phyloP scores from a whole-genome alignment of 2,113 vertebrate species.

The Ictidomys tridecemlineatus region DNA sequence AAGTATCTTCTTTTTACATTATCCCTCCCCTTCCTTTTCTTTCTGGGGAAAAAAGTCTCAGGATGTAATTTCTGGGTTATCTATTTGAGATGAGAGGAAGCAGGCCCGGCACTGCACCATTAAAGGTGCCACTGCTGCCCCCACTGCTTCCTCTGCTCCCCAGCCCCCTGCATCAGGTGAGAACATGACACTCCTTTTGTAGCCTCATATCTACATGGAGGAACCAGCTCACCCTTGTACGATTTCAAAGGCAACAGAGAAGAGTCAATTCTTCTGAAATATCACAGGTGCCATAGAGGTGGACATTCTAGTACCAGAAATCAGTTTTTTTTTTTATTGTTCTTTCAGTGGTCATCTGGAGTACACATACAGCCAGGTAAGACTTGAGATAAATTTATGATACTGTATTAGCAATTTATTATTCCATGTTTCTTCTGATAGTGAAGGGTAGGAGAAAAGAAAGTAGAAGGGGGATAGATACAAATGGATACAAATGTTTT shows the following conservation, averaged over 20 bases:
- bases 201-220: neutral
- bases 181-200: neutral
- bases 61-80: conserved; percentile 77
- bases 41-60: conserved; percentile 50
- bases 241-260: neutral
- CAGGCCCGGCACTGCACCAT: neutral
- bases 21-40: conserved; percentile 74
- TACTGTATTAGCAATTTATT: neutral
- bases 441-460: neutral
- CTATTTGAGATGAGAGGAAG: conserved; percentile 46
- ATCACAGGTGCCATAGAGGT: neutral
- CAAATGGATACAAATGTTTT: neutral
- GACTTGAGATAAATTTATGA: neutral
- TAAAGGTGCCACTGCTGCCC: neutral
- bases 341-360: neutral
- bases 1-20: conserved; percentile 75
- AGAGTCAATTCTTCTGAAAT: neutral
- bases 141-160: neutral
- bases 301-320: neutral
- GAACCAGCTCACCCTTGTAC: neutral
- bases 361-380: neutral
- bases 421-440: neutral
- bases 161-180: neutral
- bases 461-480: neutral
- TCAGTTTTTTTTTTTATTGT: neutral